A percentile compares a stretch with the other conserved stretches of the same genome.
Conservation (phyloP, 2,113 vertebrate species). For the Sakesphorus luctuosus region DNA sequence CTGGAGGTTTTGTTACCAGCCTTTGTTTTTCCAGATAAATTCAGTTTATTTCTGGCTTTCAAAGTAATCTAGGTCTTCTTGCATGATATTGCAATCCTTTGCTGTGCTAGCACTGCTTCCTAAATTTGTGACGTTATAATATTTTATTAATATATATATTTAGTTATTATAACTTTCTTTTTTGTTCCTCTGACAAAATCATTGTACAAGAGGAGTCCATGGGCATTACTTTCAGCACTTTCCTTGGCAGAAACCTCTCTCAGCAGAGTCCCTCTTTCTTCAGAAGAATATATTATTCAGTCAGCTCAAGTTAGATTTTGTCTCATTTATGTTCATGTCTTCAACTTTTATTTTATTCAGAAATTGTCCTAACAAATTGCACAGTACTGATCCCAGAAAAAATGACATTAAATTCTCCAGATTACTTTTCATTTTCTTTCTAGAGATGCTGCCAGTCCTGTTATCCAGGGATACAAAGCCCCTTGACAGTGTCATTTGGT, state of each 20-base stretch:
- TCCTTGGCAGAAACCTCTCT: not conserved
- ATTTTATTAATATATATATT: not conserved
- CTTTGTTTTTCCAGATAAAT: not conserved
- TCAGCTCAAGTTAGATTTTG: not conserved
- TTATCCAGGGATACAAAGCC: not conserved
- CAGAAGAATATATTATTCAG: not conserved
- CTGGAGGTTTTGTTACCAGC: not conserved
- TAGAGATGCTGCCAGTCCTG: not conserved
- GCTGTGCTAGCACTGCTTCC: not conserved
- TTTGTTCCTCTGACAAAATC: not conserved
- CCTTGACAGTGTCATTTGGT: not conserved
- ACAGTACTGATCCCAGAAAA: not conserved
- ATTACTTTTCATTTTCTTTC: not conserved
- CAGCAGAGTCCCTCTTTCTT: not conserved
- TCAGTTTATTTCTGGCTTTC: not conserved
- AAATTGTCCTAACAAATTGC: not conserved
- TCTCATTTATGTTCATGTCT: not conserved
- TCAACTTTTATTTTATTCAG: not conserved
- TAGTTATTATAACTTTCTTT: not conserved
- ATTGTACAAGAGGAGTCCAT: not conserved
- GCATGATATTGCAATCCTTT: not conserved
- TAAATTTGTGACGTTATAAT: not conserved
- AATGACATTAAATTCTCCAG: not conserved
- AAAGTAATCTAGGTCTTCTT: not conserved
- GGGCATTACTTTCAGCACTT: not conserved